These are phyloP conservation scores for Fissipunctia ypsillon DNA, from an alignment of 2,888 invertebrate species.

Conservation along the genomic window DNA sequence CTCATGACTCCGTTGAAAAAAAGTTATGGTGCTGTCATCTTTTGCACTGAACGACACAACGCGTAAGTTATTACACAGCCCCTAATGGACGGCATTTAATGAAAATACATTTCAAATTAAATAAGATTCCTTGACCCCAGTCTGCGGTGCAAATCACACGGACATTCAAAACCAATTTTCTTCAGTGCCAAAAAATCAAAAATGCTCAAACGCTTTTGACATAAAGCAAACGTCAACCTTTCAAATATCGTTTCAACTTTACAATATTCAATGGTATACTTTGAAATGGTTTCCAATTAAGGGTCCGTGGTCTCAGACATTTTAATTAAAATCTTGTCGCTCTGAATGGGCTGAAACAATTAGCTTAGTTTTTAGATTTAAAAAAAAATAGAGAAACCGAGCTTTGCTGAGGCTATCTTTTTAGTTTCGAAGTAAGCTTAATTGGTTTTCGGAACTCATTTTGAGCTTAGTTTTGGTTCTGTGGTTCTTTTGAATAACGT, in stretches of 20 bases:
- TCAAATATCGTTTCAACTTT: constrained; percentile 48
- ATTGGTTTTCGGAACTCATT: constrained; percentile 50
- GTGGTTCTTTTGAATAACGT: constrained; percentile 16
- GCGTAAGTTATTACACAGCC: background rate
- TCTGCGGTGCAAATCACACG: background rate
- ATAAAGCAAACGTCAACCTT: constrained; percentile 18
- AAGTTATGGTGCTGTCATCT: too few relatives aligned
- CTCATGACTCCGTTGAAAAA: too few relatives aligned
- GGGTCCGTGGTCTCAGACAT: constrained; percentile 56
- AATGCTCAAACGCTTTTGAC: background rate
- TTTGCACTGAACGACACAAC: too few relatives aligned
- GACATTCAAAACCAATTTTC: background rate
- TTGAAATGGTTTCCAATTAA: constrained; percentile 71
- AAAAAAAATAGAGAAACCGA: constrained; percentile 14
- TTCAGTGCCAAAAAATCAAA: background rate
- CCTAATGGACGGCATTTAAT: background rate
- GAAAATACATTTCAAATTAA: background rate
- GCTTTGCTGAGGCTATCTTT: constrained; percentile 43
- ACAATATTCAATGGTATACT: constrained; percentile 60
- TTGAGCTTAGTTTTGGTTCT: constrained; percentile 34
- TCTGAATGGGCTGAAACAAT: constrained; percentile 41
- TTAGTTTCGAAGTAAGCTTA: constrained; percentile 43
- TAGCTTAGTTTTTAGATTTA: constrained; percentile 42
- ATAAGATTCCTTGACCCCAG: background rate
- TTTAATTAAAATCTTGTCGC: constrained; percentile 68